Base-by-base conservation (phyloP, 2,888 invertebrate species). In the Drosophila suboccidentalis region DNA sequence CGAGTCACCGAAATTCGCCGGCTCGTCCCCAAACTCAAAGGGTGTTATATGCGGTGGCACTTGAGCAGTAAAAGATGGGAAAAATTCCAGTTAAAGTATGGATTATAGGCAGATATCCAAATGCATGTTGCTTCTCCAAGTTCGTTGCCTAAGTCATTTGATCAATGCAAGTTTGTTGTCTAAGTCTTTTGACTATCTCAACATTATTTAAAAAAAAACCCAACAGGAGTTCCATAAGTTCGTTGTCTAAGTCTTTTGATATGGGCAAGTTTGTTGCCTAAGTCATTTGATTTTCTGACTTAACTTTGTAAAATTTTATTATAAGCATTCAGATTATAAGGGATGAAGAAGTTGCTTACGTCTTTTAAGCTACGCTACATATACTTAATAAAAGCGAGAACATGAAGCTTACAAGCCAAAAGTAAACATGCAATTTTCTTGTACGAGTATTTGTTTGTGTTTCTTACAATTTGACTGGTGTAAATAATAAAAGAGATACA, bases 1-100 rank as follows among this genome's bases (percentile, higher is more conserved):
- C 60, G 94, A 93, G 79, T 95, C 95, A 11, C 95, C 95, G 66
- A 95, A 94, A 89, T 95, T 95, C 19, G 95, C 93, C 1, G 94
- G 93, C 59, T 95, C 94, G 53, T 94, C 94, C 6, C 92, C 92
- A 78, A 95, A 94, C 76, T 93, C 93, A 76, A 94, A 94, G n/a
- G 93, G 93, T 67, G 92, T 92, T 58, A 93, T 93, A 77, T 93
- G 92, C 2, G 93, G 93, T 11, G 93, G 92, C 55, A 93, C 93
- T 93, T 80, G 10, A 47, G n/a, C 8, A n/a, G 15, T 13, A 49
- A 11, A 15, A 51, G 19, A 46, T 11, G 17, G 44, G 9, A 46
- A 4, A 32, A 0, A 29, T 36, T 47, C 2, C 47, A 43, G 39
- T 47, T 39, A 44, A 26, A 22, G 17, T 19, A 13, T 9, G 39